Conservation (phyloP, 2,888 invertebrate species). For the Podotricha telesiphe region DNA sequence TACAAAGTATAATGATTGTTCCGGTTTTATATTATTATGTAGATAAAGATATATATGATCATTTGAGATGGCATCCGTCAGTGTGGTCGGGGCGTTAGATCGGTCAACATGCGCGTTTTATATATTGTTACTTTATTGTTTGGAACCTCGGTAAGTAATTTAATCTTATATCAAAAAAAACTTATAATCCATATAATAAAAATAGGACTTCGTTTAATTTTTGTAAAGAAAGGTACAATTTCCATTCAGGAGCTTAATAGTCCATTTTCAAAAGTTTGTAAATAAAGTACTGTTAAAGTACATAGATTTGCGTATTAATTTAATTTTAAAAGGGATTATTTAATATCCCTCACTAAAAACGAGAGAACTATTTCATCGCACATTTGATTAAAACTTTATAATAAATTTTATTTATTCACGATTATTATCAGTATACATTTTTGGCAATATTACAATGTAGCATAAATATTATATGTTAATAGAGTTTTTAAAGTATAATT, state of each 20-base stretch:
- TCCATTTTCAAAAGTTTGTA: not conserved
- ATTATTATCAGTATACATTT: no score
- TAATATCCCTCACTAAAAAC: no score
- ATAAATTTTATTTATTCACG: no score
- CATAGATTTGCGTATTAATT: no score
- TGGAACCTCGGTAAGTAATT: slow-evolving; percentile 47
- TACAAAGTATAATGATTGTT: slow-evolving; percentile 31
- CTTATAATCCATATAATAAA: no score
- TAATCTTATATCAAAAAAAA: not conserved
- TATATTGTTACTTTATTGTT: slow-evolving; percentile 42
- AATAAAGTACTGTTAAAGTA: no score
- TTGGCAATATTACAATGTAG: not conserved
- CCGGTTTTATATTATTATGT: slow-evolving; percentile 28
- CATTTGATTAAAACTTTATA: no score
- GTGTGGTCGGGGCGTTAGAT: slow-evolving; percentile 47
- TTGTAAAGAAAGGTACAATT: not conserved
- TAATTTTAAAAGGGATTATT: no score
- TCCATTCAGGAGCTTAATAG: not conserved
- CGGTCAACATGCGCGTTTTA: slow-evolving; percentile 51
- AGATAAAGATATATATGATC: slow-evolving; percentile 40
- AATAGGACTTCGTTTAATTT: no score
- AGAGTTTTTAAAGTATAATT: not conserved
- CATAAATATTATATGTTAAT: not conserved
- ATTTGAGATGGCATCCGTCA: slow-evolving; percentile 45
- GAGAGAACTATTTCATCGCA: no score